Evolutionary conservation across 30 jellyfish, hydroid and myxozoan genomes (phyloP), one percentile per base, ranked within the genome.

Genomic region (Rhopilema esculentum): DNA sequence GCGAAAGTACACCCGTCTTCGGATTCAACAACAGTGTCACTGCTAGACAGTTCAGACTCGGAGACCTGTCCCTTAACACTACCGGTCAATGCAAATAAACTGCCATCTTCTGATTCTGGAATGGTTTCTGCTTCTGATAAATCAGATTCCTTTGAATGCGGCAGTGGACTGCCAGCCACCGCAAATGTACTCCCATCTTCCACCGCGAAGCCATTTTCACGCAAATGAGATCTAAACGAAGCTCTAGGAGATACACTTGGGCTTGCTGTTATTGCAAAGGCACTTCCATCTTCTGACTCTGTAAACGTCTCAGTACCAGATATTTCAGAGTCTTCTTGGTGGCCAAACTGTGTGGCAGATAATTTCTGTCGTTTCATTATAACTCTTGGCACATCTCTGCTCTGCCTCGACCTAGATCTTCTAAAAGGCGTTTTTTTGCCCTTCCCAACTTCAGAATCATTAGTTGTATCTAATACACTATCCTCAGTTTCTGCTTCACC

Each of bases 371-470:
- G 28, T 33, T 79, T 79, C 49, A 64, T 29, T 23, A 79, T 79
- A 27, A 79, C 89, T 15, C 89, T 29, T 29, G 89, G 89, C 50
- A 79, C 53, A 79, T 79, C 89, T 79, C 89, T 61, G 61, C 52
- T 79, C 16, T 79, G 89, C 78, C 89, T 21, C 27, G 48, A n/a
- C 7, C 89, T 24, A 8, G 89, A 79, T 31, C 89, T 26, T 24
- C 89, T 27, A 53, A 79, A 79, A 1, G 89, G 82, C 20, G 29
- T 17, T 24, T 51, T 32, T 22, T 22, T 8, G 29, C 1, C 63
- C 15, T 25, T 53, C 27, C 26, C 62, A 19, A 77, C 9, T 4
- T 77, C 75, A 8, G 27, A 26, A 1, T 20, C 27, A 4, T 79
- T 69, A 27, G 9, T 52, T 27, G 9, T 25, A 50, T 77, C 26